Conservation (phyloP, 2,888 invertebrate genomes). For the Helicoverpa assulta region DNA sequence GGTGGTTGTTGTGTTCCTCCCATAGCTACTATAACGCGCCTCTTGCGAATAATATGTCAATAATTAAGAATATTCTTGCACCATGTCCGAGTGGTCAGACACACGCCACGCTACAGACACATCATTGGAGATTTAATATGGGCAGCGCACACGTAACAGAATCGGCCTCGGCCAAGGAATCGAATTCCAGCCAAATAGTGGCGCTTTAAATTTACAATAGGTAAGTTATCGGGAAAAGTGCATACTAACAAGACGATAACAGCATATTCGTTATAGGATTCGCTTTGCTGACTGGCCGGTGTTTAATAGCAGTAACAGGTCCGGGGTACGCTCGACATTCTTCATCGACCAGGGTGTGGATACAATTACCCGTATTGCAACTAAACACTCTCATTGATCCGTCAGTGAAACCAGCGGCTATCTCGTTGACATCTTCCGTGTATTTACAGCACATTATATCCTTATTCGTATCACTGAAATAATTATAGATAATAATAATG, state of each 20-base stretch:
- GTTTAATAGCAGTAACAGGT: slow-evolving; percentile 91
- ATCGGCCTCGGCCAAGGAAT: too few species aligned
- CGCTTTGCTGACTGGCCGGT: slow-evolving; percentile 90
- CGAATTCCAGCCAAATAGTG: too few species aligned
- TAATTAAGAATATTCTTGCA: too few species aligned
- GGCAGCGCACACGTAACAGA: too few species aligned
- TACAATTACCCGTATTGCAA: slow-evolving; percentile 84
- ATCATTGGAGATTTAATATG: too few species aligned
- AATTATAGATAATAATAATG: neutral
- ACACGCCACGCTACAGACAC: too few species aligned
- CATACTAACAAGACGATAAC: slow-evolving; percentile 90
- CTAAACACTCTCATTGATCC: slow-evolving; percentile 90
- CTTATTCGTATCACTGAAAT: slow-evolving; percentile 86
- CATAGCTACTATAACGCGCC: too few species aligned
- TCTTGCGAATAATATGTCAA: too few species aligned
- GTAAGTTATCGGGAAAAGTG: neutral
- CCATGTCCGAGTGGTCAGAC: too few species aligned
- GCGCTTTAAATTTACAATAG: too few species aligned
- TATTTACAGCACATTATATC: slow-evolving; percentile 91
- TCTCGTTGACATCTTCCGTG: slow-evolving; percentile 90
- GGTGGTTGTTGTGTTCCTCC: too few species aligned
- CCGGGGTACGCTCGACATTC: slow-evolving; percentile 89
- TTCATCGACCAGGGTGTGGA: slow-evolving; percentile 87
- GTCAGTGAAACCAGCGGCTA: slow-evolving; percentile 91
- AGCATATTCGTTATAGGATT: slow-evolving; percentile 91